These are phyloP conservation scores for Pheucticus melanocephalus DNA, from an alignment of 2,113 vertebrate species.

Conservation along the genomic window DNA sequence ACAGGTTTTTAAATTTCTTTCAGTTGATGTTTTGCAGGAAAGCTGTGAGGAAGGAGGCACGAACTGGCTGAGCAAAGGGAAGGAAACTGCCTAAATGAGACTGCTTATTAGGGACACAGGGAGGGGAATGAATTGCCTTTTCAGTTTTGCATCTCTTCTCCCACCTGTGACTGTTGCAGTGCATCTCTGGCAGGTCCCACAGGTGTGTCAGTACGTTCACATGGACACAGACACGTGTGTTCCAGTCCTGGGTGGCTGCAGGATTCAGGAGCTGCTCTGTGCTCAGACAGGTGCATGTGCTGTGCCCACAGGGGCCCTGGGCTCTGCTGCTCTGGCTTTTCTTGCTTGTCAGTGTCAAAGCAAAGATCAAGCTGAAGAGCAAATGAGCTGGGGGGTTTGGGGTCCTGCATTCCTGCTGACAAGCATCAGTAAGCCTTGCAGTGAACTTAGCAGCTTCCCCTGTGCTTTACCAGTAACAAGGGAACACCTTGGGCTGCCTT, in stretches of 20 bases:
- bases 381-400: not conserved
- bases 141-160: not conserved
- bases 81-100: not conserved
- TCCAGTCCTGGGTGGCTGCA: not conserved
- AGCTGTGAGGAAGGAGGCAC: not conserved
- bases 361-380: not conserved
- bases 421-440: not conserved
- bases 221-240: accelerated
- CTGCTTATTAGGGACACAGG: not conserved
- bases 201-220: accelerated
- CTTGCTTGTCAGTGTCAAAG: not conserved
- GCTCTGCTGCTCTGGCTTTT: not conserved
- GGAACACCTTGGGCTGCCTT: not conserved
- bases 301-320: accelerated
- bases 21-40: not conserved
- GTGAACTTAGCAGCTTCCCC: not conserved
- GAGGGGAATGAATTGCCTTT: not conserved
- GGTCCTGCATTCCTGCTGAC: not conserved
- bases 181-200: not conserved
- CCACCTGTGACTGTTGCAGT: not conserved
- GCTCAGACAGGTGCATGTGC: not conserved
- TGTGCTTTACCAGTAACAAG: not conserved
- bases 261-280: not conserved
- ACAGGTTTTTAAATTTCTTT: not conserved
- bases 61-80: not conserved